Percentiles rank a stretch among this genome's conserved stretches.
These are phyloP conservation scores for Eurypyga helias DNA, from an alignment of 2,113 vertebrate species.

Conservation along the genomic window DNA sequence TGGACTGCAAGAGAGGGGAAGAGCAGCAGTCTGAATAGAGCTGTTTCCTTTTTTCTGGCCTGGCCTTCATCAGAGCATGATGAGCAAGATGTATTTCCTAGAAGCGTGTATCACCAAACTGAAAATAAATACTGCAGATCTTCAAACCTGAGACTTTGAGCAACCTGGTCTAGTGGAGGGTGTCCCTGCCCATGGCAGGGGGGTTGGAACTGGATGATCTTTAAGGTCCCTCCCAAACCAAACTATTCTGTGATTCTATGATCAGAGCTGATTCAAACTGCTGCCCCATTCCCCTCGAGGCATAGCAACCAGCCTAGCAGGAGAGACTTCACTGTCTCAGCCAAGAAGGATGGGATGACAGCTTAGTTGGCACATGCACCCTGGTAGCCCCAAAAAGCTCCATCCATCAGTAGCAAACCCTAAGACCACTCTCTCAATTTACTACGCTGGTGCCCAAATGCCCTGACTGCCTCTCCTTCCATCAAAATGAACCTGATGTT, in stretches of 20 bases:
- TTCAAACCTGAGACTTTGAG: background rate
- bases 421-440: background rate
- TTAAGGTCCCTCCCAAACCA: too few species aligned
- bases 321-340: background rate
- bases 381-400: background rate
- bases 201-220: too few species aligned
- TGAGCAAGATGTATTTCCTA: background rate
- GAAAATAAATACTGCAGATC: background rate
- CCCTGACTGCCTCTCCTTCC: background rate
- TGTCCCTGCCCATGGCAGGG: too few species aligned
- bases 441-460: background rate
- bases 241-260: too few species aligned
- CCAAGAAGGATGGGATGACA: background rate
- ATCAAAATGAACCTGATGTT: background rate
- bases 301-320: background rate
- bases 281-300: background rate
- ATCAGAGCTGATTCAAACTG: background rate
- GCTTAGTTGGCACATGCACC: rapidly evolving
- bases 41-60: background rate
- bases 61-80: background rate
- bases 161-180: too few species aligned
- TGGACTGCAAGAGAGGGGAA: background rate
- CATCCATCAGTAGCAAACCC: background rate
- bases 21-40: background rate
- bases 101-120: background rate